Evolutionary conservation across 2,888 invertebrate species (phyloP), one percentile per base, ranked within the genome.

Genomic region (Caenorhabditis drosophilae): DNA sequence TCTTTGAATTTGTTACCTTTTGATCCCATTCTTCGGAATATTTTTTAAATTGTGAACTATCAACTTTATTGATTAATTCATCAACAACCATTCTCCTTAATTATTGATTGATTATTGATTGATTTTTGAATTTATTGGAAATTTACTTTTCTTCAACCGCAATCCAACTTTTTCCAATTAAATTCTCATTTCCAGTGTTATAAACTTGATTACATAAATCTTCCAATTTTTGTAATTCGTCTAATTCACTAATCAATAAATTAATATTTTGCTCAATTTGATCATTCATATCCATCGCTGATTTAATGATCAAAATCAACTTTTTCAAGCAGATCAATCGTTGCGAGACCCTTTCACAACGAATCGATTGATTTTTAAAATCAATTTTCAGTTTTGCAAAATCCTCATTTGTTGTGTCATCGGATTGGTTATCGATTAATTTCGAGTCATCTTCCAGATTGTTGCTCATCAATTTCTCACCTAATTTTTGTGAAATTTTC

Each of bases 301-400:
- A 34, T 27, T 52, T 53, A 11, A 70, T 56, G 9, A 73, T 44
- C 6, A 44, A 41, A 4, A 73, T 46, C n/a, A 73, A 46, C 48
- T 64, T 69, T 27, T 53, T 58, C n/a, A 73, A 53, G 6, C 61
- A 57, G 1, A 48, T 42, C 3, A 73, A 38, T 6, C 73, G 57
- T 40, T 64, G 67, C 15, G 69, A 58, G 15, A 73, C 69, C 25
- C 73, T 45, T 51, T 73, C 73, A 16, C 67, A 60, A 0, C 73
- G 53, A 31, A 73, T 69, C 46, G 73, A 61, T 34, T 73, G 73
- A 46, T 69, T 69, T 34, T 73, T 73, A 48, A 73, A 73, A 20
- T 69, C 48, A 11, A 68, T 59, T 38, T 69, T 67, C 36, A 73
- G 48, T 47, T 59, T 63, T 1, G 52, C 55, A 25, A 72, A 72